Evolutionary conservation across 2,113 vertebrate species (phyloP).

Genomic region (Mionectes macconnelli): DNA sequence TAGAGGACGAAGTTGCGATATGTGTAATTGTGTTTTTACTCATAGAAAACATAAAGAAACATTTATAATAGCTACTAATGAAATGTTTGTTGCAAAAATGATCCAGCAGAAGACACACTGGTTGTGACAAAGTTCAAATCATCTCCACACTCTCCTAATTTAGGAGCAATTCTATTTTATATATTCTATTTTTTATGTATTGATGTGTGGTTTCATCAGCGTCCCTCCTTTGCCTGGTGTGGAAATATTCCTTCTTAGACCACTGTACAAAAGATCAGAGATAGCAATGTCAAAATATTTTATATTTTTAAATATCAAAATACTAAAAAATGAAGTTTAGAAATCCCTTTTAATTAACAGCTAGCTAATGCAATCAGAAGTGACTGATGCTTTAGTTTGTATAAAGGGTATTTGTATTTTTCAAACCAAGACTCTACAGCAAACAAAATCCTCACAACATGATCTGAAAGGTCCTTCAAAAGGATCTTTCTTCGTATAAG

Average conservation of each 20-base stretch:
- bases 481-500: neutral
- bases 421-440: neutral
- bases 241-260: neutral
- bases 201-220: neutral
- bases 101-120: neutral
- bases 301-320: neutral
- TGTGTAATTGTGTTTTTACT: neutral
- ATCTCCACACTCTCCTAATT: neutral
- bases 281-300: neutral
- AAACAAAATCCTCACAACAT: neutral
- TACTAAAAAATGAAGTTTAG: neutral
- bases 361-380: neutral
- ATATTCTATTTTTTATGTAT: neutral
- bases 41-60: neutral
- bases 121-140: neutral
- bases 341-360: neutral
- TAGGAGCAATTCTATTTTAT: neutral
- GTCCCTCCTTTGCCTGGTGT: neutral
- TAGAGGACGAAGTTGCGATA: neutral
- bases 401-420: neutral
- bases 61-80: neutral
- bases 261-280: neutral
- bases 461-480: neutral
- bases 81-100: neutral
- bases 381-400: neutral